Base-by-base conservation (phyloP, 2,113 vertebrate species). In the Corydoras sp. region DNA sequence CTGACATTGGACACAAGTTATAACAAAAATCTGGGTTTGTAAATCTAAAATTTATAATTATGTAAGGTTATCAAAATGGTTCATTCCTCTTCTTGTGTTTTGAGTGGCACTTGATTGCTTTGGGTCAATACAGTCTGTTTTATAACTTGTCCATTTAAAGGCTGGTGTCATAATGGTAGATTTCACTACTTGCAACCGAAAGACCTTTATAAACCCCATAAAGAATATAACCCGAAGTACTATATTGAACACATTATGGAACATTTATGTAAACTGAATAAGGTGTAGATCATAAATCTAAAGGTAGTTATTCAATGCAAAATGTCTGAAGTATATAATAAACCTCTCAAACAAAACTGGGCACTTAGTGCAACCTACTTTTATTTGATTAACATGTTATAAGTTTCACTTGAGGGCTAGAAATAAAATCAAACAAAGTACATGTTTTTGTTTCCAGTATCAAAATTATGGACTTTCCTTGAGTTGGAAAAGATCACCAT, bases 11-110 rank as follows among this genome's bases (percentile, higher is more conserved):
- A 73, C 63, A 48, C 61, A 10, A 72, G 62, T 69, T 75, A 73
- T 73, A 58, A 61, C 59, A 61, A 51, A 73, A 64, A 78, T 71
- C 69, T 74, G 72, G 72, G 54, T 69, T 75, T 24, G 13, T 48
- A 48, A 48, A 51, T 24, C 58, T 30, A 31, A 68, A 71, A 65
- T 69, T 48, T 32, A 72, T 60, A 43, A 30, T 56, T 65, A 79
- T 76, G 69, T 73, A 69, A 73, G 73, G 73, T 63, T 73, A 76
- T 79, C 69, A 75, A 72, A 63, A 29, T 29, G 55, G 70, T 49
- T 79, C 77, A 73, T 76, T 65, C 49, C 55, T 72, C 73, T 75
- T 75, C 14, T 31, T 30, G 13, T 62, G 58, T 32, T 15, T 49
- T 54, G 48, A 66, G 30, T 13, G 30, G 48, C 60, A 50, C 8